A percentile compares a stretch with the other conserved stretches of the same genome.
phyloP scores from a whole-genome alignment of 2,113 vertebrate genomes.

The Tapirus terrestris region DNA sequence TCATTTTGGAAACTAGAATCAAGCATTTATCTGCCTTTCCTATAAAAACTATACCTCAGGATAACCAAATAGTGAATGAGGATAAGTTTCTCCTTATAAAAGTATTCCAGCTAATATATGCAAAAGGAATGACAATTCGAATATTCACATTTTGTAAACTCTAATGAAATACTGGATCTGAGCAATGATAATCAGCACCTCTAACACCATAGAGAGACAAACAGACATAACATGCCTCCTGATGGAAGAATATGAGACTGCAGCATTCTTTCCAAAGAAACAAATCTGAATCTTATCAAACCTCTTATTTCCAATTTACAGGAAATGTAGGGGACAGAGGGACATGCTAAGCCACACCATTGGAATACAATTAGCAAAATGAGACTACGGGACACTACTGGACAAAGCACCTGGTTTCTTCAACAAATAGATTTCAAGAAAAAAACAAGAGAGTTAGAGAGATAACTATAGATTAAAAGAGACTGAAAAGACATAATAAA shows the following conservation, averaged over 20 bases:
- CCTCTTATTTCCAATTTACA: not conserved
- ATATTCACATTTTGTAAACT: not conserved
- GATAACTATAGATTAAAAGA: not conserved
- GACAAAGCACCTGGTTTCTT: not conserved
- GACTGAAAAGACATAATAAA: not conserved
- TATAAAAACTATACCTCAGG: not conserved
- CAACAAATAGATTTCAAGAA: not conserved
- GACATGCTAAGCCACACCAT: not conserved
- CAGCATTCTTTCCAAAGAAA: not conserved
- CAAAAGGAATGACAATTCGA: not conserved
- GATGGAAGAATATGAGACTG: not conserved
- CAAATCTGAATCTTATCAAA: not conserved
- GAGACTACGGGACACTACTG: not conserved
- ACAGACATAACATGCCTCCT: not conserved
- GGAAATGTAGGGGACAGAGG: not conserved
- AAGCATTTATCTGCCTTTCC: not conserved
- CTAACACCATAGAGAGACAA: not conserved
- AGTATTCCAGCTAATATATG: not conserved
- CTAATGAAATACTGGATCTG: not conserved
- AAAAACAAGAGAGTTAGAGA: not conserved
- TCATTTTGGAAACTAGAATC: slow-evolving; percentile 46
- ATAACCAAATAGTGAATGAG: not conserved
- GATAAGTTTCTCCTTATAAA: not conserved
- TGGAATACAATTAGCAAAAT: not conserved
- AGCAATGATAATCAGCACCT: not conserved